Base-by-base conservation (phyloP, 2,113 vertebrate species). In the Scolopax mira region DNA sequence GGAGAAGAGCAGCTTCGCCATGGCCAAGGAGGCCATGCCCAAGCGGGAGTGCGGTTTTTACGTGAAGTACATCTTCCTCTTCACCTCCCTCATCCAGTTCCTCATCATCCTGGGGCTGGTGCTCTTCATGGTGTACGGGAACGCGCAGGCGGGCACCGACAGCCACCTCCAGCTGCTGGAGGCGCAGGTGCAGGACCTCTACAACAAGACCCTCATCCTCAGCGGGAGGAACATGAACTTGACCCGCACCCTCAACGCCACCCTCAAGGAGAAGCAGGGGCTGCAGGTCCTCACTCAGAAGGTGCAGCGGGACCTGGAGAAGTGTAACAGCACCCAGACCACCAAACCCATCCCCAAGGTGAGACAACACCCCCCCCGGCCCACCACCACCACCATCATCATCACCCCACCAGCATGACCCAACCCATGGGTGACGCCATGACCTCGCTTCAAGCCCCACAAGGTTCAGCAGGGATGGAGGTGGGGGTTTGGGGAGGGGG, bases 91-190 rank as follows among this genome's bases (percentile, higher is more conserved):
- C 89, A 99, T 99, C 95, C 99, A 99, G 51, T 98, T 99, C 12
- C 98, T 99, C 69, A 99, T 99, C 95, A 99, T 99, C 90, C 96
- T 99, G 94, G 99, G 99, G 64, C 96, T 99, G 58, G 99, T 99
- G 94, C 98, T 99, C 4, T 99, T 99, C 98, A 98, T 99, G 98
- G 97, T 99, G 79, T 99, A 99, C 0, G 99, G 99, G 18, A 99
- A 99, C 30, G 98, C 98, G 0, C 98, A 98, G 77, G 98, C 95
- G 21, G 96, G 97, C n/a, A 98, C 98, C 0, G 99, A 98, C 88
- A 97, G 96, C 19, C 98, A 98, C 89, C 97, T 98, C 33, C 81
- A 98, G 97, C 98, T 97, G 49, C 94, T 98, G 70, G 97, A 99
- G 96, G 73, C 69, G 58, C 97, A 90, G 42, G 96, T 98, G 3